A percentile compares a stretch with the other conserved stretches of the same genome.
These are phyloP conservation scores for Pasiphila rectangulata DNA, from an alignment of 2,888 invertebrate species.

Conservation along the genomic window DNA sequence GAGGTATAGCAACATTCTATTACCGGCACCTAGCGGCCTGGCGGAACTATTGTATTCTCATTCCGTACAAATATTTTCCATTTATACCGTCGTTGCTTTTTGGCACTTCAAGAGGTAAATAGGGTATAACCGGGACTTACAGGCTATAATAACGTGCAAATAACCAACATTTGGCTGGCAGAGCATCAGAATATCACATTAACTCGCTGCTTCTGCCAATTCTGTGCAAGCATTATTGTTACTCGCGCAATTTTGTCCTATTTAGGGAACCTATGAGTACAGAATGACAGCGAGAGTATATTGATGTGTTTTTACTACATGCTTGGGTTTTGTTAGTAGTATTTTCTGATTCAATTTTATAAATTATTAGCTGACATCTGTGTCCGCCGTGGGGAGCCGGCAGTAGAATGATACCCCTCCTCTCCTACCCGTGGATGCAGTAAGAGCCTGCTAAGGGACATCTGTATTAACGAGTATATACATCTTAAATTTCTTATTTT, in stretches of 20 bases:
- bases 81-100: not conserved
- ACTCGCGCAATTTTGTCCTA: slow-evolving; percentile 30
- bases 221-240: slow-evolving; percentile 28
- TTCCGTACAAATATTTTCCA: not conserved
- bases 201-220: slow-evolving; percentile 27
- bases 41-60: too few relatives aligned
- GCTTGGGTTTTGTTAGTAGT: too few relatives aligned
- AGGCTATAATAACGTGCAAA: slow-evolving; percentile 19
- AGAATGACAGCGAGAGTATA: slow-evolving; percentile 11
- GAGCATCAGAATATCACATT: slow-evolving; percentile 27
- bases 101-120: slow-evolving; percentile 1
- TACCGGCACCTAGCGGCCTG: too few relatives aligned
- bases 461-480: too few relatives aligned
- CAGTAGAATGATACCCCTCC: too few relatives aligned
- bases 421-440: too few relatives aligned
- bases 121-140: slow-evolving; percentile 3
- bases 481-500: too few relatives aligned
- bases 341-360: too few relatives aligned
- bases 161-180: slow-evolving; percentile 19
- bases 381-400: too few relatives aligned
- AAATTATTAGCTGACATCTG: too few relatives aligned
- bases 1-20: too few relatives aligned
- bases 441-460: too few relatives aligned
- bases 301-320: slow-evolving; percentile 19
- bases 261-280: slow-evolving; percentile 28